phyloP scores from a whole-genome alignment of 2,888 invertebrate species.

The Muschampia plurimacula region DNA sequence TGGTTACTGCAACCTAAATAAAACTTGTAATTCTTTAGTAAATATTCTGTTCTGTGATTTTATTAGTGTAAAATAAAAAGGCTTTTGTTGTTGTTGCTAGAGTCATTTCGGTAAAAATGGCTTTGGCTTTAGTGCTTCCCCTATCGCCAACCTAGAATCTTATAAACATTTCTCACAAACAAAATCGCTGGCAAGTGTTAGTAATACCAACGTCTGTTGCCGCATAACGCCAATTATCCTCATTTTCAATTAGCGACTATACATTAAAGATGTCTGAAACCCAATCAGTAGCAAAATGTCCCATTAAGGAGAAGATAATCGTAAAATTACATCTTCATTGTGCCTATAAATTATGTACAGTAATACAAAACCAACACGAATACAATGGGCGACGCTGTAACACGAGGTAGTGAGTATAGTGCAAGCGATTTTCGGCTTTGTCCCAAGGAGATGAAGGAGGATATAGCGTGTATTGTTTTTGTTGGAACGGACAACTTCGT shows the following conservation, averaged over 20 bases:
- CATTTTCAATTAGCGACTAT: constrained; percentile 44
- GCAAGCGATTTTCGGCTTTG: constrained; percentile 17
- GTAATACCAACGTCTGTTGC: background rate
- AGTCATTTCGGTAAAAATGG: too few species aligned
- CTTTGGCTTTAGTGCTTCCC: too few species aligned
- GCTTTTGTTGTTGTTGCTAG: too few species aligned
- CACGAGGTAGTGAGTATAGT: constrained; percentile 10
- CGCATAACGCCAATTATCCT: constrained; percentile 28
- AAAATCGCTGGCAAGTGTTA: background rate
- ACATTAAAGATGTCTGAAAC: constrained; percentile 37
- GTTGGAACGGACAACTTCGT: constrained; percentile 27
- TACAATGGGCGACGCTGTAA: constrained; percentile 34
- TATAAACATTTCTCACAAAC: background rate
- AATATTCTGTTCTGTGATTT: too few species aligned
- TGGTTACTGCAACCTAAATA: background rate
- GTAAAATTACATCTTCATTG: constrained; percentile 58
- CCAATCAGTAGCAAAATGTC: constrained; percentile 58
- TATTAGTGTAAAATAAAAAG: too few species aligned
- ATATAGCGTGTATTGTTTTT: constrained; percentile 22
- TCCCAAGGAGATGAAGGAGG: background rate
- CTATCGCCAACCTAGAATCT: background rate
- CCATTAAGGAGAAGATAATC: constrained; percentile 58
- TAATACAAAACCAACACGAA: constrained; percentile 31
- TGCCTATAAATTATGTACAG: constrained; percentile 38
- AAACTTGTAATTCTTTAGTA: too few species aligned